Conservation (phyloP, 2,888 invertebrate genomes). For the Drosophila demipolita region DNA sequence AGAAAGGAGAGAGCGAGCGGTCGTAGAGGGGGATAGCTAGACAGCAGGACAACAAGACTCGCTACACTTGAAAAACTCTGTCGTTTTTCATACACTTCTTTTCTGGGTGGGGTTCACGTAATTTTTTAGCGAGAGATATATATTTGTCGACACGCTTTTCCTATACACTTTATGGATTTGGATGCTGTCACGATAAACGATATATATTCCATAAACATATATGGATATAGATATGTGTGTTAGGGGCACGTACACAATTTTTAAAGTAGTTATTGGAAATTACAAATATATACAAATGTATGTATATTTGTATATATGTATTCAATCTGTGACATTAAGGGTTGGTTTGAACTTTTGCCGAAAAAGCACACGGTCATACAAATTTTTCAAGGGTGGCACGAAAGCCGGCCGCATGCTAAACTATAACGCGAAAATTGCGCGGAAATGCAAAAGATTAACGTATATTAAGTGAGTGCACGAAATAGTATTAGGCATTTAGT, state of each 20-base stretch:
- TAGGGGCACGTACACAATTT: constrained; percentile 7
- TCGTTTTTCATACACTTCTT: constrained; percentile 2
- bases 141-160: constrained; percentile 8
- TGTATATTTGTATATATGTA: constrained; percentile 16
- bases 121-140: constrained; percentile 1
- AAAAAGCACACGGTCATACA: constrained; percentile 50
- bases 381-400: constrained; percentile 63
- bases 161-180: neutral
- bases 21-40: constrained; percentile 7
- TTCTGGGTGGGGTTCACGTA: constrained; percentile 70
- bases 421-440: neutral
- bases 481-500: neutral
- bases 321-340: constrained; percentile 31
- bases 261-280: constrained; percentile 53
- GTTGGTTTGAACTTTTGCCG: constrained; percentile 54
- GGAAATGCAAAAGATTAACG: neutral
- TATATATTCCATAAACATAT: neutral
- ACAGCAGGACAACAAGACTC: constrained; percentile 41
- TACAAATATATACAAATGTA: constrained; percentile 15
- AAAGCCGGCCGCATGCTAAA: constrained; percentile 45
- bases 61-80: constrained; percentile 72
- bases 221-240: neutral
- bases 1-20: neutral
- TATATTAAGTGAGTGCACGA: neutral
- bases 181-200: neutral